phyloP scores from a whole-genome alignment of 2,113 vertebrate genomes.

The Sisor rabdophorus region DNA sequence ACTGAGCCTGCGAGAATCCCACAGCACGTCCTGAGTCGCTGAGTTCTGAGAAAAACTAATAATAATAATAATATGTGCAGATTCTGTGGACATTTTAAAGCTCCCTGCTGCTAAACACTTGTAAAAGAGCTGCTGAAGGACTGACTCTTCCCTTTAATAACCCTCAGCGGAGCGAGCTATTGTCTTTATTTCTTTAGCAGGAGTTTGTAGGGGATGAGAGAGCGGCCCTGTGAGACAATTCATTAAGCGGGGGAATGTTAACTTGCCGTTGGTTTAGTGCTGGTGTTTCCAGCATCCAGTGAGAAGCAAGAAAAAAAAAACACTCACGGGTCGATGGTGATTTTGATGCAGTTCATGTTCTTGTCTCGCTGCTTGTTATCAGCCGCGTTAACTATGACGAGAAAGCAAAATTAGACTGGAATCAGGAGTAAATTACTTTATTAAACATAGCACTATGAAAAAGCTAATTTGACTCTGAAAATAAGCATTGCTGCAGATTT shows the following conservation, averaged over 20 bases:
- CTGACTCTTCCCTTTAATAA: not conserved
- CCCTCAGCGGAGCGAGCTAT: not conserved
- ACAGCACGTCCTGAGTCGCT: not conserved
- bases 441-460: not conserved
- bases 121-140: constrained; percentile 6
- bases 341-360: constrained; percentile 94
- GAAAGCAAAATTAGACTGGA: constrained; percentile 50
- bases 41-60: not conserved
- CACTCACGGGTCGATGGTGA: constrained; percentile 97
- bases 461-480: not conserved
- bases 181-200: constrained; percentile 1
- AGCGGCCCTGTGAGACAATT: not conserved
- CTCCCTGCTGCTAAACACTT: constrained; percentile 18
- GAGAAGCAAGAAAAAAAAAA: not conserved
- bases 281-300: not conserved
- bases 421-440: not conserved
- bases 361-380: constrained; percentile 99
- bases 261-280: not conserved
- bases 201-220: not conserved
- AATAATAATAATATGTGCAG: not conserved
- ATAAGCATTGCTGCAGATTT: not conserved
- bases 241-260: not conserved
- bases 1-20: not conserved
- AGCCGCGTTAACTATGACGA: constrained; percentile 87
- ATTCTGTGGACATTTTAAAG: constrained; percentile 9